Percentiles rank a stretch among this genome's conserved stretches.
Conservation (phyloP, 2,797 vertebrate genomes). For the Morelia viridis region DNA sequence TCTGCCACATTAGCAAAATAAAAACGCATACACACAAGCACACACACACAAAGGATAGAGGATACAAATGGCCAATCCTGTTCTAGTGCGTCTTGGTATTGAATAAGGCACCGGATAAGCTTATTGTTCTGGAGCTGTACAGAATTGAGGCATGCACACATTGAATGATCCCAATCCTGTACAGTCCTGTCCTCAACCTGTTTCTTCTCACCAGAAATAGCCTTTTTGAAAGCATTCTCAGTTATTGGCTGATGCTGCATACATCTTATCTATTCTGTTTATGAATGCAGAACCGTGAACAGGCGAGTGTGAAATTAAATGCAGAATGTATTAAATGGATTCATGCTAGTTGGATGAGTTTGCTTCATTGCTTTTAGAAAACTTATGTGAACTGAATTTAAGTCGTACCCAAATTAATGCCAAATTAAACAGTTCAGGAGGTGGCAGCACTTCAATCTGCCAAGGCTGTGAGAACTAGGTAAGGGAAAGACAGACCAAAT, state of each 20-base stretch:
- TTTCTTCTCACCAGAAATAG: background rate
- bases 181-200: background rate
- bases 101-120: no score
- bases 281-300: background rate
- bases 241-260: background rate
- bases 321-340: conserved; percentile 4
- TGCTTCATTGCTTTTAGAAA: conserved; percentile 13
- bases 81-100: background rate
- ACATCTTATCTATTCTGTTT: background rate
- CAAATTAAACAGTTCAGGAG: background rate
- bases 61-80: background rate
- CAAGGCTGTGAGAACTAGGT: background rate
- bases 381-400: conserved; percentile 21
- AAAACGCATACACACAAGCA: background rate
- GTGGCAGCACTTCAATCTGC: background rate
- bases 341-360: background rate
- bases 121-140: no score
- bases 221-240: background rate
- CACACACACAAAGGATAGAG: background rate
- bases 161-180: background rate
- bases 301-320: conserved; percentile 23
- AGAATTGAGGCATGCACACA: background rate
- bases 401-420: conserved; percentile 2
- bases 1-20: background rate
- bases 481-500: background rate